phyloP scores from a whole-genome alignment of 2,888 invertebrate genomes.

The Zygothrica quintamaculata region DNA sequence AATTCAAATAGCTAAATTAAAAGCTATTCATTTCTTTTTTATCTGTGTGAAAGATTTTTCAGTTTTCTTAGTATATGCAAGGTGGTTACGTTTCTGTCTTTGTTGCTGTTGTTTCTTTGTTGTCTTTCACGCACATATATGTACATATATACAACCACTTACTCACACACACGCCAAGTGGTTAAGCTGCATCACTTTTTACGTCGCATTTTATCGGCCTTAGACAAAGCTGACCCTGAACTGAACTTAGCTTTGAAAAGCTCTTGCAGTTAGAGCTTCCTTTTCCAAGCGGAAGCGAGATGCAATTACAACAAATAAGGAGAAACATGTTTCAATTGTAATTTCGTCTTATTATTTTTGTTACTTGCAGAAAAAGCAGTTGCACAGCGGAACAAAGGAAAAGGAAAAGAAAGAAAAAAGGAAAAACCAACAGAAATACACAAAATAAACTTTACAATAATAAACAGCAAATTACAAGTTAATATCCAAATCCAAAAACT shows the following conservation, averaged over 20 bases:
- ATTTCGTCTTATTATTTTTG: conserved; percentile 38
- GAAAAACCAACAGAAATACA: no score
- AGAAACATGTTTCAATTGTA: conserved; percentile 45
- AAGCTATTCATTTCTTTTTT: no score
- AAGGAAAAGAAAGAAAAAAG: no score
- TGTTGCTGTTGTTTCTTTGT: conserved; percentile 40
- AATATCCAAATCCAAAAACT: not conserved
- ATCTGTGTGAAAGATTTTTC: conserved; percentile 11
- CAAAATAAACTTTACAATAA: conserved; percentile 14
- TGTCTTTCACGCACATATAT: conserved; percentile 18
- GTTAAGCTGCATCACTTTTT: conserved; percentile 34
- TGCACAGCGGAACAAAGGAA: conserved; percentile 24
- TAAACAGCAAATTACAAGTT: not conserved
- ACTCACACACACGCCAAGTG: conserved; percentile 17
- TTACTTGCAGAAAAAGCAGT: conserved; percentile 60
- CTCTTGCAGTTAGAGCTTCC: conserved; percentile 12
- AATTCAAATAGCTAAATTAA: conserved; percentile 40
- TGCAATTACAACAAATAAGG: conserved; percentile 52
- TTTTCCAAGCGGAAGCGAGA: conserved; percentile 40
- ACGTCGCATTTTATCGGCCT: conserved; percentile 44
- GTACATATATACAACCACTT: conserved; percentile 1
- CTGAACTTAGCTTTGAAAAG: conserved; percentile 13
- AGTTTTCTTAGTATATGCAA: conserved; percentile 12
- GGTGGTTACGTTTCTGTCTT: conserved; percentile 39
- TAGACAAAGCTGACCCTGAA: conserved; percentile 43